Evolutionary conservation across 1,140 invertebrate genomes (phyloP).

Genomic region (Heliconius eleuchia): DNA sequence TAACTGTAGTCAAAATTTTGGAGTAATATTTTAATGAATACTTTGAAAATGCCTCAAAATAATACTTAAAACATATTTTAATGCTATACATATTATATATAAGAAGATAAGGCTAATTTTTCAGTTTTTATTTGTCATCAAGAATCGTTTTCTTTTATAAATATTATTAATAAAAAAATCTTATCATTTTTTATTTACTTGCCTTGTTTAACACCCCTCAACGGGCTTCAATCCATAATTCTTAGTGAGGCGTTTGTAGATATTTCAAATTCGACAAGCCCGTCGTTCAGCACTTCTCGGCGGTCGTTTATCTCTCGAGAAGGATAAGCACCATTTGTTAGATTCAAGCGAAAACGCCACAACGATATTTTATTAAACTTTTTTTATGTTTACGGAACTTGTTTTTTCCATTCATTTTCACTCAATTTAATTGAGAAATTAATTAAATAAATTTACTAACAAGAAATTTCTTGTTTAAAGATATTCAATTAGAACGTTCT

Average conservation of each 20-base stretch:
- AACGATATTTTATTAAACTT: constrained; percentile 43
- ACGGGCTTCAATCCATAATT: constrained; percentile 28
- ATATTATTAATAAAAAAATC: not conserved
- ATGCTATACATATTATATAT: not conserved
- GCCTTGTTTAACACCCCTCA: not conserved
- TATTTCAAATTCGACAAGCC: constrained; percentile 55
- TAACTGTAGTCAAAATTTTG: not conserved
- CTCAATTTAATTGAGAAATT: not conserved
- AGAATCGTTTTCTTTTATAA: not conserved
- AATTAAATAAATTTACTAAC: not conserved
- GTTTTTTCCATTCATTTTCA: not conserved
- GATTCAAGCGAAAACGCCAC: constrained; percentile 46
- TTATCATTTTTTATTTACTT: constrained; percentile 15
- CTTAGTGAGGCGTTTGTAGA: constrained; percentile 35
- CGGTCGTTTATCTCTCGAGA: constrained; percentile 57
- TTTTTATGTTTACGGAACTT: constrained; percentile 10
- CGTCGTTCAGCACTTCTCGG: constrained; percentile 55
- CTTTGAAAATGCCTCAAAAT: not conserved
- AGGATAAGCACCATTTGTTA: constrained; percentile 65
- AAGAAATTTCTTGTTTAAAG: not conserved
- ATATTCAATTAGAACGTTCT: not conserved
- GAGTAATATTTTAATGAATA: not conserved
- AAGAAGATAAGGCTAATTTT: not conserved
- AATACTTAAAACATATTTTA: not conserved
- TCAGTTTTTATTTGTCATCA: not conserved